phyloP scores from a whole-genome alignment of 2,797 vertebrate species.

The Pseudocheirus occidentalis region DNA sequence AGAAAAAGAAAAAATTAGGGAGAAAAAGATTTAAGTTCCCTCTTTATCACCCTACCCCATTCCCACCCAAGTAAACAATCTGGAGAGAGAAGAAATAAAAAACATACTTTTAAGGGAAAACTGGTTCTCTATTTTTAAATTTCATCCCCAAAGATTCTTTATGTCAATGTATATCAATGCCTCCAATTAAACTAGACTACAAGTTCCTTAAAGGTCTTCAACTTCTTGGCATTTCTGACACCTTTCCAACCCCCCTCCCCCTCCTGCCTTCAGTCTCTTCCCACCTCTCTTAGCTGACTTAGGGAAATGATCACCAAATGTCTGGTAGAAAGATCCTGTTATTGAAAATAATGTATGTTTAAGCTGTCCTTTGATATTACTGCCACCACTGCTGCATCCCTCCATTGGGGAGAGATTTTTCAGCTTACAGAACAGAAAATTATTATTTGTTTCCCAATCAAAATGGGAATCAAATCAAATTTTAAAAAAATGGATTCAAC shows the following conservation, averaged over 20 bases:
- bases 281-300: conserved; percentile 14
- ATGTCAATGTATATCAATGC: background rate
- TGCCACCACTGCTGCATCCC: background rate
- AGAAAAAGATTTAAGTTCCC: background rate
- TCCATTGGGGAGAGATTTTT: conserved; percentile 15
- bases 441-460: too few species aligned
- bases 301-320: conserved; percentile 49
- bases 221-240: conserved; percentile 1
- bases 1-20: conserved; percentile 50
- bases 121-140: too few species aligned
- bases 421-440: background rate
- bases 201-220: conserved; percentile 34
- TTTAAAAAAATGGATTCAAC: too few species aligned
- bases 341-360: conserved; percentile 37
- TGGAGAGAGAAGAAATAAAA: background rate
- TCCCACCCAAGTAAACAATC: background rate
- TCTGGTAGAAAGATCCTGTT: background rate
- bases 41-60: background rate
- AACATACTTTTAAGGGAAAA: conserved; percentile 40
- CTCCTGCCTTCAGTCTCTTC: background rate
- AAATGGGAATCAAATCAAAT: too few species aligned
- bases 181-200: conserved; percentile 1
- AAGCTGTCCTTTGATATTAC: conserved; percentile 18
- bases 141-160: conserved; percentile 1
- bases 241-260: background rate